These are phyloP conservation scores for Carollia perspicillata DNA, from an alignment of 2,113 vertebrate genomes.

Conservation along the genomic window DNA sequence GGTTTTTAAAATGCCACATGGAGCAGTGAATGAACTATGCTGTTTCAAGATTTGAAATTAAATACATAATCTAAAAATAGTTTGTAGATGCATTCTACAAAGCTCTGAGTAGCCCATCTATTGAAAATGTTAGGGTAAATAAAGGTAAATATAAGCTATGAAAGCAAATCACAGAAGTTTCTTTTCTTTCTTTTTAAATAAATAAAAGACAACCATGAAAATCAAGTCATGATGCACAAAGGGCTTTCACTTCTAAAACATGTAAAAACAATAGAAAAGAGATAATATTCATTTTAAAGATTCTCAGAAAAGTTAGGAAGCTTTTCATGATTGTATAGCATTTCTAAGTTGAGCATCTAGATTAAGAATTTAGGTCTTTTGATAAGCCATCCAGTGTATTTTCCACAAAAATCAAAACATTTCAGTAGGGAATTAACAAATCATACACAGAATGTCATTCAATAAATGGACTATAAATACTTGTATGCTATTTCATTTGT, in stretches of 20 bases:
- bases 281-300: neutral
- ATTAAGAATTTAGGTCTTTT: conserved; percentile 24
- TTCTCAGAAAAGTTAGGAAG: neutral
- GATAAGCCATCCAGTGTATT: neutral
- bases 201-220: neutral
- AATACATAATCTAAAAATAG: conserved; percentile 63
- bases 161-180: neutral
- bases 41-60: conserved; percentile 66
- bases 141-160: neutral
- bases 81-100: conserved; percentile 28
- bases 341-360: neutral
- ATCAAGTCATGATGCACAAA: neutral
- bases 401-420: conserved; percentile 13
- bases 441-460: neutral
- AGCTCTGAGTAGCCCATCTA: neutral
- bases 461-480: neutral
- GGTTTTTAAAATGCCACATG: conserved; percentile 57
- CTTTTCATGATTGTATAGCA: neutral
- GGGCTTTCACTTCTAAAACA: neutral
- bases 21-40: conserved; percentile 57
- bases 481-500: neutral
- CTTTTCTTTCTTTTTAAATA: neutral
- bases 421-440: neutral
- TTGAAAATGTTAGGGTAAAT: conserved; percentile 53
- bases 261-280: neutral